These are phyloP conservation scores for Napeogenes inachia DNA, from an alignment of 2,888 invertebrate genomes.

Conservation along the genomic window DNA sequence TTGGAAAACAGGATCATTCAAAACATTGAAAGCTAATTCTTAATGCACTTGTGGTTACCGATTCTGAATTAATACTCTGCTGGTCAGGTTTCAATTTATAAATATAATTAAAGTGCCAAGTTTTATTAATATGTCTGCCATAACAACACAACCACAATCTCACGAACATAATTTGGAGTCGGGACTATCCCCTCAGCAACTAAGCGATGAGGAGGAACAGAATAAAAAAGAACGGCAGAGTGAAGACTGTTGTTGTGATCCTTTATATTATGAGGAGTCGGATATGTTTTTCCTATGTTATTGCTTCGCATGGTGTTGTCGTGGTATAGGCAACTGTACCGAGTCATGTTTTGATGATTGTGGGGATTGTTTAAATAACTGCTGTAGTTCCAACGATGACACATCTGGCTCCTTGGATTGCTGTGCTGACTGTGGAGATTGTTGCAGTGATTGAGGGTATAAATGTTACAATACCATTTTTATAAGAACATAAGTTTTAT, in stretches of 20 bases:
- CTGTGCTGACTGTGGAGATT: conserved; percentile 8
- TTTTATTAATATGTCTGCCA: not conserved
- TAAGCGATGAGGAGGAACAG: not conserved
- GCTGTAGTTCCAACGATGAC: conserved; percentile 18
- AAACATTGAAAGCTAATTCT: too few species aligned
- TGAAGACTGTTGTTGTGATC: not conserved
- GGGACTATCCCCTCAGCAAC: not conserved
- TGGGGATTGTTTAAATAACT: conserved; percentile 16
- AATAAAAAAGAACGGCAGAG: not conserved
- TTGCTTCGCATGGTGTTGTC: conserved; percentile 18
- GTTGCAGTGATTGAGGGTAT: too few species aligned
- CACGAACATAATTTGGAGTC: not conserved
- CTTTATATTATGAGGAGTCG: not conserved
- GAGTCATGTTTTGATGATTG: conserved; percentile 22
- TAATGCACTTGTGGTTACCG: too few species aligned
- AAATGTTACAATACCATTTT: too few species aligned
- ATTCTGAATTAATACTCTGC: too few species aligned
- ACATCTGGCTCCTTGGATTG: conserved; percentile 8
- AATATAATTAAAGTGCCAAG: not conserved
- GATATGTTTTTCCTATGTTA: conserved; percentile 7
- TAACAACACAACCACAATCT: conserved; percentile 1
- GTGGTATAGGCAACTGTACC: conserved; percentile 18
- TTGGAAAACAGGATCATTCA: too few species aligned
- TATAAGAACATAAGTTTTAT: too few species aligned
- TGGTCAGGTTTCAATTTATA: too few species aligned